A percentile compares a stretch with the other conserved stretches of the same genome.
Conservation (phyloP, 2,797 vertebrate species). For the Otus scops region DNA sequence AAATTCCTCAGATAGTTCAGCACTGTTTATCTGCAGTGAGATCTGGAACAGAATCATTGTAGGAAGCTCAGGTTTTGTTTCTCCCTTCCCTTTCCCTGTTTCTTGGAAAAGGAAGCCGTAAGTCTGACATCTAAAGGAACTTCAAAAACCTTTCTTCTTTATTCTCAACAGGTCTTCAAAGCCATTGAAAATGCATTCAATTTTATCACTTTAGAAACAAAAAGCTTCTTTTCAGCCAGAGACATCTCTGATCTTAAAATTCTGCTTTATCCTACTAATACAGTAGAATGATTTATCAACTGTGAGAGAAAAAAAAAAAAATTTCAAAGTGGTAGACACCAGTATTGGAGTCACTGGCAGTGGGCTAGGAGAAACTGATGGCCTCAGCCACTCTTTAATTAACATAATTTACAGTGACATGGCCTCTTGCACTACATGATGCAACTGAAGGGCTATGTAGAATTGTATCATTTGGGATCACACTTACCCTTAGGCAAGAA, state of each 20-base stretch:
- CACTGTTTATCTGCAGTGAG: neutral
- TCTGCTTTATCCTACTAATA: neutral
- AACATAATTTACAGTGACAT: neutral
- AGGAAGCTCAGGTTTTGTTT: neutral
- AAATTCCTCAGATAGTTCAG: conserved; percentile 31
- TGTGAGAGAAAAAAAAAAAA: neutral
- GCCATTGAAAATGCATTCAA: neutral
- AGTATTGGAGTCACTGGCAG: neutral
- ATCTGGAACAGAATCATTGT: neutral
- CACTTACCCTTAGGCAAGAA: neutral
- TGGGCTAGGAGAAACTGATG: neutral
- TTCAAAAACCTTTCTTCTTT: neutral
- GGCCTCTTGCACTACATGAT: neutral
- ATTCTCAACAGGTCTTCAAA: neutral
- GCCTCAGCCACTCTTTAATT: neutral
- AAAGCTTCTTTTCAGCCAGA: neutral
- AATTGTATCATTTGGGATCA: neutral
- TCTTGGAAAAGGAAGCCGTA: neutral
- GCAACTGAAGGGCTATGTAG: neutral
- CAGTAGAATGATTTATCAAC: neutral
- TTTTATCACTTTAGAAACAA: neutral
- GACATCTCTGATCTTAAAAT: neutral
- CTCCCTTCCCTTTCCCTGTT: neutral
- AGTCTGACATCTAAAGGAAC: neutral
- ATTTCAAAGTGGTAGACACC: neutral